These are phyloP conservation scores for Gavialis gangeticus DNA, from an alignment of 2,113 vertebrate species.

Conservation along the genomic window DNA sequence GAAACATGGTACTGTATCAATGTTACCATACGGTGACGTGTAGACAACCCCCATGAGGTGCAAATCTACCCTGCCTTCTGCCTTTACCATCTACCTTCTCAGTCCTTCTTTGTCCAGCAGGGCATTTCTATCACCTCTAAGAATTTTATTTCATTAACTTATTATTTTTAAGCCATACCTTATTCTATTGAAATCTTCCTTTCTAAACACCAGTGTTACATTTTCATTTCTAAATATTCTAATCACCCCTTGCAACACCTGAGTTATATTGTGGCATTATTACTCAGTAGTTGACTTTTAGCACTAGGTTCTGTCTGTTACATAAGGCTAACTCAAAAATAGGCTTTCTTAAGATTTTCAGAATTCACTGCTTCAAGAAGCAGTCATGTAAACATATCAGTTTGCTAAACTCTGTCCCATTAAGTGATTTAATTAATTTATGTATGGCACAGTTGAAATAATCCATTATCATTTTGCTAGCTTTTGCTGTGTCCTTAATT, in stretches of 20 bases:
- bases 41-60: too few species aligned
- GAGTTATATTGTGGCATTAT: fast-evolving
- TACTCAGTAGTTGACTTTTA: background rate
- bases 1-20: too few species aligned
- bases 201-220: background rate
- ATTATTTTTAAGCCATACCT: background rate
- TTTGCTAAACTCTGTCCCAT: background rate
- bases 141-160: background rate
- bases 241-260: background rate
- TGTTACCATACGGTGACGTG: too few species aligned
- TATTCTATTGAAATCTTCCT: background rate
- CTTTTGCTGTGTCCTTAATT: background rate
- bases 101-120: too few species aligned
- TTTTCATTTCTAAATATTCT: background rate
- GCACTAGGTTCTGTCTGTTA: fast-evolving
- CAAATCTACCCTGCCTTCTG: too few species aligned
- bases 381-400: background rate
- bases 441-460: background rate
- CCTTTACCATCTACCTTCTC: too few species aligned
- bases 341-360: fast-evolving
- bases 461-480: background rate
- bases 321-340: fast-evolving
- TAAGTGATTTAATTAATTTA: background rate
- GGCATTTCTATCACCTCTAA: background rate
- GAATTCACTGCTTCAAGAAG: background rate